These are phyloP conservation scores for Cheirogaleus medius DNA, from an alignment of 2,113 vertebrate genomes.

Conservation along the genomic window DNA sequence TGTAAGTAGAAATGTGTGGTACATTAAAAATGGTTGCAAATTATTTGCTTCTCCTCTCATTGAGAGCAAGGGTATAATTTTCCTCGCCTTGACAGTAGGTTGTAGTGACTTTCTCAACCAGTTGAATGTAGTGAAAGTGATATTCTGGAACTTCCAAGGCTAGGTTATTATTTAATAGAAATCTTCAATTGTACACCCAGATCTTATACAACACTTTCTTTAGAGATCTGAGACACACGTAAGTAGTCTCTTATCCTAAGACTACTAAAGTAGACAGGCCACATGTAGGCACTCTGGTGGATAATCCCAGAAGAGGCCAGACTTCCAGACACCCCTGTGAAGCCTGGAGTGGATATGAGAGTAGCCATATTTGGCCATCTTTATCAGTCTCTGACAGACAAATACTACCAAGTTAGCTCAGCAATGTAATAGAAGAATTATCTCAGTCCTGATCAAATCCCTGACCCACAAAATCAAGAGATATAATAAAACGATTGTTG, in stretches of 20 bases:
- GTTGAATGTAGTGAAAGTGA: background rate
- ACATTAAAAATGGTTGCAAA: background rate
- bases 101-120: background rate
- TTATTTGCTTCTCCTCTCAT: background rate
- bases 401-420: background rate
- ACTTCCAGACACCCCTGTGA: background rate
- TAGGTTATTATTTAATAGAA: background rate
- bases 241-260: background rate
- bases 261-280: background rate
- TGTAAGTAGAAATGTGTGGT: background rate
- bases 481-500: background rate
- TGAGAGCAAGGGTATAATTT: background rate
- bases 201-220: background rate
- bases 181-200: background rate
- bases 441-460: background rate
- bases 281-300: background rate
- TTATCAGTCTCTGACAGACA: background rate
- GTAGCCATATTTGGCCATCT: background rate
- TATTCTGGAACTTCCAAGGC: background rate
- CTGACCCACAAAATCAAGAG: background rate
- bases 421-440: background rate
- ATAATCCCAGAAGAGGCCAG: background rate
- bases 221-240: background rate
- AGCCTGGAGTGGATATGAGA: rapidly evolving
- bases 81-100: background rate